Evolutionary conservation across 2,797 vertebrate species (phyloP), one percentile per base, ranked within the genome.

Genomic region (Sebastes minor): DNA sequence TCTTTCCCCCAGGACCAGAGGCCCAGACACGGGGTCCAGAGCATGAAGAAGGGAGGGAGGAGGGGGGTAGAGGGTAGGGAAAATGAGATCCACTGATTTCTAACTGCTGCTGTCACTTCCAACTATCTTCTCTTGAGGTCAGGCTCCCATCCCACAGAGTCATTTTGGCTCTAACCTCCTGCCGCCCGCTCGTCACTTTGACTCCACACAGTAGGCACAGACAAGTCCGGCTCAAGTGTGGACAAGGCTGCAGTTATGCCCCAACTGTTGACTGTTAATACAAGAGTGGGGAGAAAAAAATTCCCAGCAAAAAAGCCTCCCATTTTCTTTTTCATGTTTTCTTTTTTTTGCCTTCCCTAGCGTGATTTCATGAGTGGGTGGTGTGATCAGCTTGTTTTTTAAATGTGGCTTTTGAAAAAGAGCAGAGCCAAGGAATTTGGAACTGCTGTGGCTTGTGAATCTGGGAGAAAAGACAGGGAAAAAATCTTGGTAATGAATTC

Each of bases 381-480:
- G 94, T 92, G 93, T 94, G 91, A 93, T 88, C 89, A 91, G 90
- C 89, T 92, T 92, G 92, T 90, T 94, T 95, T 94, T 94, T 90
- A 92, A 92, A 95, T 95, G 94, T 93, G 95, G 91, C 95, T 94
- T 55, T 93, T 94, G 86, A 92, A 93, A 93, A 94, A 92, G 89
- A 91, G 89, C 91, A 87, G 86, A 94, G 92, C 94, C 92, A 93
- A 95, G 92, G 92, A 95, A 94, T 95, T 92, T 95, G 90, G 94
- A 95, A 95, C 89, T 89, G 91, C 92, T 92, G 94, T 92, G 93
- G 94, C 92, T 95, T 95, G 88, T 91, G 91, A 94, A 94, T 94
- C 80, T 78, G 82, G 85, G 89, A 88, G 91, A 91, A 89, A 90
- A 90, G 78, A 82, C 84, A 80, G 89, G 80, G 79, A 80, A 92